phyloP scores from a whole-genome alignment of 2,797 vertebrate species.

The Myotis myotis region DNA sequence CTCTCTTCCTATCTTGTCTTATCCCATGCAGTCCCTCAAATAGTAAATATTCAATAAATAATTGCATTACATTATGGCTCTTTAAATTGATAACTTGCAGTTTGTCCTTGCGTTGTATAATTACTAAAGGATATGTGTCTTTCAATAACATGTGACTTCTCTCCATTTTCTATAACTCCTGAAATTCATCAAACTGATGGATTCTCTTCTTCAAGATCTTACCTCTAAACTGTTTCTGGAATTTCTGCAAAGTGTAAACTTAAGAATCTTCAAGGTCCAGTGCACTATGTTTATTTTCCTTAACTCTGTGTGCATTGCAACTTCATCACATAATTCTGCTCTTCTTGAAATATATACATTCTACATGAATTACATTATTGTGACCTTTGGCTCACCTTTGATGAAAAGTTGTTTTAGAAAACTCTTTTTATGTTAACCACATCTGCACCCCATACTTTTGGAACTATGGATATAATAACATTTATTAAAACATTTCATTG shows the following conservation, averaged over 20 bases:
- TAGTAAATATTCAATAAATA: background rate
- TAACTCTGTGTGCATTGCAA: background rate
- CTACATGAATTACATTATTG: background rate
- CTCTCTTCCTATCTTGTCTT: background rate
- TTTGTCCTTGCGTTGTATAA: background rate
- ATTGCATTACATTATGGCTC: background rate
- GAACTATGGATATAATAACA: constrained; percentile 3
- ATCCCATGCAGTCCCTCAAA: background rate
- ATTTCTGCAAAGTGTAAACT: constrained; percentile 28
- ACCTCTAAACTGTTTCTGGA: background rate
- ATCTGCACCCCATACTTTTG: background rate
- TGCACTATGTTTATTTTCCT: constrained; percentile 26
- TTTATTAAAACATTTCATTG: constrained; percentile 1
- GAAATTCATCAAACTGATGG: background rate
- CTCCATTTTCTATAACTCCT: background rate
- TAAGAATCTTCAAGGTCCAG: background rate
- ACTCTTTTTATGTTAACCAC: constrained; percentile 2
- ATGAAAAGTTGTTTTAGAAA: constrained; percentile 1
- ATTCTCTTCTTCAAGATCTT: background rate
- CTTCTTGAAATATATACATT: constrained; percentile 27
- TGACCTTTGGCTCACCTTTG: constrained; percentile 39
- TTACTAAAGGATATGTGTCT: background rate
- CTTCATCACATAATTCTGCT: constrained; percentile 12
- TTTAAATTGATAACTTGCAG: background rate
- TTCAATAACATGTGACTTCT: background rate